Evolutionary conservation across 2,888 invertebrate genomes (phyloP).

Genomic region (Ormyrus labotus): DNA sequence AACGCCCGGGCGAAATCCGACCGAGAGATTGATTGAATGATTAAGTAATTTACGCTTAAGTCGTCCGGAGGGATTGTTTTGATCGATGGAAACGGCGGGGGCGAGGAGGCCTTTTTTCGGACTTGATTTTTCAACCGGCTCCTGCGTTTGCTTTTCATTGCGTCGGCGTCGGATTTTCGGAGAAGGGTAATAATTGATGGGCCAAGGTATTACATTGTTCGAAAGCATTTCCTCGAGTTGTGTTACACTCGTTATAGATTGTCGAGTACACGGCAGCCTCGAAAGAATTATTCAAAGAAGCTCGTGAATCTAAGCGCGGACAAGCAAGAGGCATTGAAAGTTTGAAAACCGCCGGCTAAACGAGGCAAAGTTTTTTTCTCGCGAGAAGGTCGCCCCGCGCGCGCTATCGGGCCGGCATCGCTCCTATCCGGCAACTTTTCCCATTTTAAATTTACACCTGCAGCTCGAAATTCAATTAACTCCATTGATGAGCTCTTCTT

Average conservation of each 20-base stretch:
- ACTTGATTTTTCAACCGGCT: neutral
- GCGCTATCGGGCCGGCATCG: no score
- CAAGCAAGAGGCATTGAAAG: neutral
- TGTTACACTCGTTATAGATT: neutral
- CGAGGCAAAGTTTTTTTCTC: constrained; percentile 16
- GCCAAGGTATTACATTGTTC: no score
- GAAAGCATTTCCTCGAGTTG: neutral
- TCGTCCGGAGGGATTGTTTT: neutral
- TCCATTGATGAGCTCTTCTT: constrained; percentile 48
- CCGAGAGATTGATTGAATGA: constrained; percentile 48
- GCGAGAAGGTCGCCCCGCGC: neutral
- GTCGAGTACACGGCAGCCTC: neutral
- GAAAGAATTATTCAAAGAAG: constrained; percentile 12
- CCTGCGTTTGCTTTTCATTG: no score
- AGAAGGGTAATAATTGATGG: no score
- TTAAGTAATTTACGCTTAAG: constrained; percentile 47
- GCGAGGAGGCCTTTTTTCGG: neutral
- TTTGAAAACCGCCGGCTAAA: constrained; percentile 7
- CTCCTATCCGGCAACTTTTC: constrained; percentile 38
- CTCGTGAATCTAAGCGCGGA: constrained; percentile 25
- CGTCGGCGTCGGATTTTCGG: no score
- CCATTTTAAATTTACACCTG: constrained; percentile 48
- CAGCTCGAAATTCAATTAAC: constrained; percentile 42
- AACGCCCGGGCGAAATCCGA: neutral
- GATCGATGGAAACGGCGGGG: neutral